phyloP scores from a whole-genome alignment of 2,797 vertebrate genomes.

The Sitta carolinensis region DNA sequence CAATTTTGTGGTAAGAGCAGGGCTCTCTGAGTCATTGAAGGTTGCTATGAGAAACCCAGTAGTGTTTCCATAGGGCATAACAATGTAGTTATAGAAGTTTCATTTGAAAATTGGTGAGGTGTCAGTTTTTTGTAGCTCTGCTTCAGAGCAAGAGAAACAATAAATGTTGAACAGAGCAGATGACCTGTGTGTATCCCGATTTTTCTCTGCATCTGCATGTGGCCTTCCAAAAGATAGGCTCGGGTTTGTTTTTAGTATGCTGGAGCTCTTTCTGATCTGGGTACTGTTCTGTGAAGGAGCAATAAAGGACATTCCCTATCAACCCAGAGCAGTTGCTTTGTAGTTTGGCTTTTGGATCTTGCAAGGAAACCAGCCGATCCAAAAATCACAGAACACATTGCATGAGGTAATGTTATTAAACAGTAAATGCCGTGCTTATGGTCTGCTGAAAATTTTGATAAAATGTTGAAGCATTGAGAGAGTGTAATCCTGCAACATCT shows the following conservation, averaged over 20 bases:
- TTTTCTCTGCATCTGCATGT: not conserved
- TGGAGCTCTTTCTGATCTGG: not conserved
- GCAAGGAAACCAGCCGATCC: not conserved
- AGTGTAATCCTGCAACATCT: not conserved
- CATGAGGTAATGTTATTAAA: not conserved
- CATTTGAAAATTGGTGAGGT: not conserved
- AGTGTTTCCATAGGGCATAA: not conserved
- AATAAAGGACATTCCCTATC: not conserved
- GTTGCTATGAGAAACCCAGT: conserved; percentile 9
- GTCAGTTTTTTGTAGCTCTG: conserved; percentile 8
- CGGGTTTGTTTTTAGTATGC: not conserved
- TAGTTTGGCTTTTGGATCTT: conserved; percentile 14
- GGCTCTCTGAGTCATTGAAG: not conserved
- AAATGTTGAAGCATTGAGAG: not conserved
- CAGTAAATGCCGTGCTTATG: not conserved
- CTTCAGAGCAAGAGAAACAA: not conserved
- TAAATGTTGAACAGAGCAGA: not conserved
- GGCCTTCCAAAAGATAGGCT: not conserved
- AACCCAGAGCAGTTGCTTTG: not conserved
- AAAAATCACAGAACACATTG: not conserved
- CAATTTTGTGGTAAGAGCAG: not conserved
- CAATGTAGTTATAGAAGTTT: not conserved
- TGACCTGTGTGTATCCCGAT: not conserved
- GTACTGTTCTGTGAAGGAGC: not conserved
- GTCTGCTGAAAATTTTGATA: not conserved